Conservation (phyloP, 2,888 invertebrate species). For the Mesoligia furuncula region DNA sequence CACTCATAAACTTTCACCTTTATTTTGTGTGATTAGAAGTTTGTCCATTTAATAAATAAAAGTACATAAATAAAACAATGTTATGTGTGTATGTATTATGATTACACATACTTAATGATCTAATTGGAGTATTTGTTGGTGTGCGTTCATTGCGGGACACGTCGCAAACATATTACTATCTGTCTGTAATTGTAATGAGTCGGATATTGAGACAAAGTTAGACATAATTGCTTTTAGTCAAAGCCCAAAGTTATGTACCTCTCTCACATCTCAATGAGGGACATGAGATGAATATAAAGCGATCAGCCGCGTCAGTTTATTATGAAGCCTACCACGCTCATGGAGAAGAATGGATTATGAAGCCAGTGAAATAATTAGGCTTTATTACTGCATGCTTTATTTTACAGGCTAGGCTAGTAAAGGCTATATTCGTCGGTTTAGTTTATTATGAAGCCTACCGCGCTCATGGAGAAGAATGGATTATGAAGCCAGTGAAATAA, state of each 20-base stretch:
- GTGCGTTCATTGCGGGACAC: background rate
- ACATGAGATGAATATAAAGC: background rate
- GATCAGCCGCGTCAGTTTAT: background rate
- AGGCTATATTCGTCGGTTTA: background rate
- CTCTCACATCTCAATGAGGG: background rate
- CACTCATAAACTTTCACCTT: too few relatives aligned
- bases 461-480: background rate
- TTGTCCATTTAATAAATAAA: too few relatives aligned
- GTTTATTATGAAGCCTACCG: background rate
- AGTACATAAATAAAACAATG: too few relatives aligned
- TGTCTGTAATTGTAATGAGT: background rate
- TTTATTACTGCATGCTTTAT: background rate
- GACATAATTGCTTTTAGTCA: background rate
- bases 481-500: background rate
- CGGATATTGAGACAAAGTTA: constrained; percentile 2
- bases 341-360: background rate
- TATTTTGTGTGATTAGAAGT: too few relatives aligned
- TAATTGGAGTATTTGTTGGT: background rate
- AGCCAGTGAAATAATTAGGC: background rate
- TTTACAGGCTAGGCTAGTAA: background rate
- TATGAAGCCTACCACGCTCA: background rate
- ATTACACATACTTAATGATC: background rate
- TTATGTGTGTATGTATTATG: background rate
- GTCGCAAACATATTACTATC: background rate
- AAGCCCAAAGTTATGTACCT: background rate